phyloP scores from a whole-genome alignment of 1,140 invertebrate genomes.

The Brachionus manjavacas region DNA sequence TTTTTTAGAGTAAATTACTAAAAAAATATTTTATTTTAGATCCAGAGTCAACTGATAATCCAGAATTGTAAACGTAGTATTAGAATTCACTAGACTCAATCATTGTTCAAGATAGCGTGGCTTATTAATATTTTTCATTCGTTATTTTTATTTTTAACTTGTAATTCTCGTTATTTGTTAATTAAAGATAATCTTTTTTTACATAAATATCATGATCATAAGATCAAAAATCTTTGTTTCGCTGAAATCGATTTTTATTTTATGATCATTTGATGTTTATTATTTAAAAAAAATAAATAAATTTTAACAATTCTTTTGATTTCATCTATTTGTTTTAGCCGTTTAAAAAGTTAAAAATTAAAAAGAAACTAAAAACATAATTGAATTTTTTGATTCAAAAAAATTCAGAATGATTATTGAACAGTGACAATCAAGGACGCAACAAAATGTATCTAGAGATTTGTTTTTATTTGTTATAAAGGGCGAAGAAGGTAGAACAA shows the following conservation, averaged over 20 bases:
- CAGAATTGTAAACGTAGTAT: not conserved
- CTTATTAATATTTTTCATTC: slow-evolving; percentile 13
- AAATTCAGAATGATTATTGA: no score
- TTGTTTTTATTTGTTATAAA: no score
- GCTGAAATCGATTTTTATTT: not conserved
- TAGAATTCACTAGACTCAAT: not conserved
- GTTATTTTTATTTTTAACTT: not conserved
- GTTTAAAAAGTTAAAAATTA: no score
- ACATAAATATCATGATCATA: not conserved
- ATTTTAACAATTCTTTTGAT: not conserved
- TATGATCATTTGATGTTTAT: not conserved
- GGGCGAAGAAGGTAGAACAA: no score
- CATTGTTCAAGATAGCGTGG: not conserved
- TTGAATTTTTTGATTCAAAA: no score
- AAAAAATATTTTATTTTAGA: not conserved
- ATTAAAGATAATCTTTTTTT: not conserved
- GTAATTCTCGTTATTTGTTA: not conserved
- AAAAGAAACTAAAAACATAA: no score
- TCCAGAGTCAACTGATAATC: slow-evolving; percentile 1
- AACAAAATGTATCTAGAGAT: no score
- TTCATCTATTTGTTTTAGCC: not conserved
- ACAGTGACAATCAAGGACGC: no score
- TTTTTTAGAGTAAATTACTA: not conserved
- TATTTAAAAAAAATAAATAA: not conserved
- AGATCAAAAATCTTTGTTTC: not conserved